These are phyloP conservation scores for Ormyrus labotus DNA, from an alignment of 2,888 invertebrate genomes.

Conservation along the genomic window DNA sequence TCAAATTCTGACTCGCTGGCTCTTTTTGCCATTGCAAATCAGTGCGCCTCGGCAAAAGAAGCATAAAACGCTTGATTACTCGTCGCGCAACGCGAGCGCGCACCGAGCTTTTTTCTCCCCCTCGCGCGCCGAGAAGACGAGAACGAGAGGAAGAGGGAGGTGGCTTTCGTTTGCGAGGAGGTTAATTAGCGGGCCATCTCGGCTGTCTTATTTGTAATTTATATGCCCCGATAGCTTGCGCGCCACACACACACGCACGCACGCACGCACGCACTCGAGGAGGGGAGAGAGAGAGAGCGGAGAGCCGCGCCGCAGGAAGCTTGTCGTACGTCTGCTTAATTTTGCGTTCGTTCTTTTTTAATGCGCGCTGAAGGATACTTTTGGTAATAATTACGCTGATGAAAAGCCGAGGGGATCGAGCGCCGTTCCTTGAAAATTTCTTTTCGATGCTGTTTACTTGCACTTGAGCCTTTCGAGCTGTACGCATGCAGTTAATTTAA, in stretches of 20 bases:
- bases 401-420: background rate
- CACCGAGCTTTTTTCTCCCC: background rate
- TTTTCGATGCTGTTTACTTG: background rate
- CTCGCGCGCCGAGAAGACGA: slow-evolving; percentile 1
- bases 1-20: too few relatives aligned
- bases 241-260: slow-evolving; percentile 5
- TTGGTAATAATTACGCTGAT: background rate
- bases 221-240: slow-evolving; percentile 58
- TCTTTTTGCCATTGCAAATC: too few relatives aligned
- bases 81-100: background rate
- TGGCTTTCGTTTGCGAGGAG: slow-evolving; percentile 65
- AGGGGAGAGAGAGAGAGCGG: background rate
- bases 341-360: too few relatives aligned
- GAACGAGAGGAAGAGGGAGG: slow-evolving; percentile 13
- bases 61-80: slow-evolving; percentile 43
- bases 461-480: too few relatives aligned
- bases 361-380: too few relatives aligned
- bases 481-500: too few relatives aligned
- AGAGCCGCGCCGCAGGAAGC: background rate
- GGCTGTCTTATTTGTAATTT: slow-evolving; percentile 68
- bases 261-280: background rate
- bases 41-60: background rate
- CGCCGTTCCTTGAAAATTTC: background rate
- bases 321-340: background rate
- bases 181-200: slow-evolving; percentile 69